Percentiles rank a stretch among this genome's conserved stretches.
Evolutionary conservation across 2,797 vertebrate species (phyloP).

Genomic region (Agapornis canus): DNA sequence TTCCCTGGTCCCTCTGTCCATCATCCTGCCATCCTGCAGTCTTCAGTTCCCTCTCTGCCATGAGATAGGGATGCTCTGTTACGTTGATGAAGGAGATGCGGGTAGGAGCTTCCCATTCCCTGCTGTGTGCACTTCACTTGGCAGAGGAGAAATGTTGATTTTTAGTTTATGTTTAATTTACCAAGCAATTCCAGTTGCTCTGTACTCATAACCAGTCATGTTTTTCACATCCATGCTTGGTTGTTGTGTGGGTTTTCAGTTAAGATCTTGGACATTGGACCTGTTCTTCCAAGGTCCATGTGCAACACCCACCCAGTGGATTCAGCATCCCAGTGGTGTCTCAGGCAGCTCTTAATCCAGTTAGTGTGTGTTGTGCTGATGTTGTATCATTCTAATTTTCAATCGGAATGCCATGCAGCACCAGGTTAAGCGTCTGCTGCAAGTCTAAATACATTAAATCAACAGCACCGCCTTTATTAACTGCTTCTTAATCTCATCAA

Average conservation of each 20-base stretch:
- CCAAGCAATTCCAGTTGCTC: fast-evolving
- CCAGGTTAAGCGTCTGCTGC: background rate
- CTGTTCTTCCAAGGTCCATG: background rate
- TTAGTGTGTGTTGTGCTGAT: background rate
- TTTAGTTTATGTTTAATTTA: background rate
- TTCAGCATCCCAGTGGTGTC: background rate
- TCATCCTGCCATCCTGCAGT: fast-evolving
- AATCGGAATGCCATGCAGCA: background rate
- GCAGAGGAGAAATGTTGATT: background rate
- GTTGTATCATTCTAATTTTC: background rate
- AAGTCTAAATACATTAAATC: background rate
- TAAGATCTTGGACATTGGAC: background rate
- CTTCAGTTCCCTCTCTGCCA: background rate
- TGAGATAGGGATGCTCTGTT: fast-evolving
- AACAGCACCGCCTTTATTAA: background rate
- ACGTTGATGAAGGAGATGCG: fast-evolving
- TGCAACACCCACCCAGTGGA: background rate
- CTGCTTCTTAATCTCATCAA: background rate
- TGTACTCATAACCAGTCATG: background rate
- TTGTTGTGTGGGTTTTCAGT: background rate
- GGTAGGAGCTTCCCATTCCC: fast-evolving
- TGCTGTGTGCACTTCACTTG: fast-evolving
- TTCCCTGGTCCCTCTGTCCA: background rate
- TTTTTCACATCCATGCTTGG: fast-evolving
- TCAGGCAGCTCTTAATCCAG: background rate